Evolutionary conservation across 2,888 invertebrate species (phyloP).

Genomic region (Agriopis aurantiaria): DNA sequence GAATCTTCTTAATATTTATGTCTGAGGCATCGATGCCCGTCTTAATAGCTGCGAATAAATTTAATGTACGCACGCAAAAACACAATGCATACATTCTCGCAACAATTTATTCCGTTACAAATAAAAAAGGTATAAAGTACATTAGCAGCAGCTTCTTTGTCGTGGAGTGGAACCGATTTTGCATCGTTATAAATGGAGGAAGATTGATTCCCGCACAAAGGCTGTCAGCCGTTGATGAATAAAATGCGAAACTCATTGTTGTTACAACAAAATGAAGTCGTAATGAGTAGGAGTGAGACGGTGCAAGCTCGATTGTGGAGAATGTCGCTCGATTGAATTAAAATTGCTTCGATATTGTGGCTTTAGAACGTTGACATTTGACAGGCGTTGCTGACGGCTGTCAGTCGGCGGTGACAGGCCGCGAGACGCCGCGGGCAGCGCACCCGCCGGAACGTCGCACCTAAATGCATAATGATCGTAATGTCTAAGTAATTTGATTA

Average conservation of each 20-base stretch:
- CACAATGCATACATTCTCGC: constrained; percentile 39
- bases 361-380: constrained; percentile 78
- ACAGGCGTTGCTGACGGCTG: constrained; percentile 78
- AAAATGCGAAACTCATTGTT: constrained; percentile 75
- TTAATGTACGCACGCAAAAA: constrained; percentile 40
- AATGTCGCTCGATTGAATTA: constrained; percentile 81
- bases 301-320: constrained; percentile 59
- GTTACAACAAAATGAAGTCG: constrained; percentile 83
- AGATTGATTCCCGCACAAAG: constrained; percentile 82
- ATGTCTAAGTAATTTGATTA: constrained; percentile 36
- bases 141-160: constrained; percentile 78
- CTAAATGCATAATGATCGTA: constrained; percentile 40
- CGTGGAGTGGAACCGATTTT: constrained; percentile 78
- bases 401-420: constrained; percentile 45
- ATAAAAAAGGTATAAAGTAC: constrained; percentile 65
- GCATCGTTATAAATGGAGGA: constrained; percentile 76
- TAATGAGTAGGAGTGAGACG: constrained; percentile 72
- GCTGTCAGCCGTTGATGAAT: constrained; percentile 76
- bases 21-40: constrained; percentile 28
- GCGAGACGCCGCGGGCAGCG: constrained; percentile 41
- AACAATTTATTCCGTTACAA: constrained; percentile 41
- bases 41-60: constrained; percentile 43
- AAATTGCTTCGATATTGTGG: constrained; percentile 79
- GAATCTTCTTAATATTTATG: constrained; percentile 34
- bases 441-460: constrained; percentile 45